Conservation (phyloP, 2,113 vertebrate species). For the Puntigrus tetrazona region DNA sequence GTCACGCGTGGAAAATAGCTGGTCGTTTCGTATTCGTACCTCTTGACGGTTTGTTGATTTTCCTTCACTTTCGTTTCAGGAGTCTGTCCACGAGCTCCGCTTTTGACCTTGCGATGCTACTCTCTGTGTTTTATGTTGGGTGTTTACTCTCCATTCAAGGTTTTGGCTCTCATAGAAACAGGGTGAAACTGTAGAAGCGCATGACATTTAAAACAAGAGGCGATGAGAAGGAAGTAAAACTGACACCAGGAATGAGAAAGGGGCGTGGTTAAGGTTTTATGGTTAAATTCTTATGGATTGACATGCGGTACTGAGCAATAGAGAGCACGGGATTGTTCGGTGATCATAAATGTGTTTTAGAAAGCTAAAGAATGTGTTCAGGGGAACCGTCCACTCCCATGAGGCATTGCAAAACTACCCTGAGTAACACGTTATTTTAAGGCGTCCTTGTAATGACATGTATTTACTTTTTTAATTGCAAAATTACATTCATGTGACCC, state of each 20-base stretch:
- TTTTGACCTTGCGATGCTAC: neutral
- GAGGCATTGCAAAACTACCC: neutral
- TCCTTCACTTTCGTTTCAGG: neutral
- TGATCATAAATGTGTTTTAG: neutral
- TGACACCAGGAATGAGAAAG: neutral
- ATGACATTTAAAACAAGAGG: conserved; percentile 6
- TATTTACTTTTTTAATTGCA: no score
- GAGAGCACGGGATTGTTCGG: neutral
- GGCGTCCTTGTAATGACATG: no score
- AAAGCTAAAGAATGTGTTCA: neutral
- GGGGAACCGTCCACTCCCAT: neutral
- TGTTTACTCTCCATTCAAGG: neutral
- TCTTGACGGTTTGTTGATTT: neutral
- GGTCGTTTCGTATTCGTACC: neutral
- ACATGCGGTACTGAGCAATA: neutral
- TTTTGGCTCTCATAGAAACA: neutral
- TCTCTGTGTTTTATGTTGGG: neutral
- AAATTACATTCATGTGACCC: no score
- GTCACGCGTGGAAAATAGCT: neutral
- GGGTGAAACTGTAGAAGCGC: conserved; percentile 31
- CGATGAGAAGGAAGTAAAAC: neutral
- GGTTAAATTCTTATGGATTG: neutral
- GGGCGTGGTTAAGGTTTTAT: neutral
- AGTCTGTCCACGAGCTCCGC: neutral
- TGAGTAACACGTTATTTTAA: no score